Evolutionary conservation across 2,797 vertebrate species (phyloP).

Genomic region (Amniataba percoides): DNA sequence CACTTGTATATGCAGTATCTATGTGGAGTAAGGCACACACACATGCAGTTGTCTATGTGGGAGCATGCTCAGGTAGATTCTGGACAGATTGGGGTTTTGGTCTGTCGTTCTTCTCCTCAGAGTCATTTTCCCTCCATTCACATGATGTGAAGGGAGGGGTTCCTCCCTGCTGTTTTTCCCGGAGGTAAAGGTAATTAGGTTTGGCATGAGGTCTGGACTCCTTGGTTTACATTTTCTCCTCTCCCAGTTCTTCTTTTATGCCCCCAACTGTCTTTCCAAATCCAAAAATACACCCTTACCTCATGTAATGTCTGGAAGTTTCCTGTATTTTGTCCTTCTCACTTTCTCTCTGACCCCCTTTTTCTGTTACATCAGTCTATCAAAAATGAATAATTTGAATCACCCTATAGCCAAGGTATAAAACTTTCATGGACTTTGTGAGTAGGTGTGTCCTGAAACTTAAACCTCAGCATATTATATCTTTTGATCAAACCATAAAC

Average conservation of each 20-base stretch:
- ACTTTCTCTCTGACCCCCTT: conserved; percentile 26
- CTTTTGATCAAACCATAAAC: background rate
- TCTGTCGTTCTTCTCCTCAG: conserved; percentile 72
- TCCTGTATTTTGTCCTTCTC: conserved; percentile 31
- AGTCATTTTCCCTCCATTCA: conserved; percentile 59
- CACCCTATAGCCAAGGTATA: background rate
- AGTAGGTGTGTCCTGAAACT: background rate
- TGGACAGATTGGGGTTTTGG: conserved; percentile 79
- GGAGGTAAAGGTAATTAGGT: conserved; percentile 79
- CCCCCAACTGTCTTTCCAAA: conserved; percentile 55
- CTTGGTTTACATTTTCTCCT: conserved; percentile 59
- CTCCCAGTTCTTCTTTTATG: conserved; percentile 37
- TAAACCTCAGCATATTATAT: background rate
- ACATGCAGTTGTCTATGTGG: conserved; percentile 19
- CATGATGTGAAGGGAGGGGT: conserved; percentile 43
- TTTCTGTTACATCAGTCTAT: background rate
- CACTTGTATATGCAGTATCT: background rate
- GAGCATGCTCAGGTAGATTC: conserved; percentile 38
- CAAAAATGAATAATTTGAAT: conserved; percentile 13
- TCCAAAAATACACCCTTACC: conserved; percentile 63
- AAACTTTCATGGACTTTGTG: background rate
- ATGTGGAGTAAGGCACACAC: conserved; percentile 27
- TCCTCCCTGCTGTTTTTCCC: conserved; percentile 43
- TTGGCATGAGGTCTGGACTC: conserved; percentile 74
- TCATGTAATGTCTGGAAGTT: conserved; percentile 32